Conservation (phyloP, 92 coral and sea anemone genomes). For the Zoanthus sociatus region DNA sequence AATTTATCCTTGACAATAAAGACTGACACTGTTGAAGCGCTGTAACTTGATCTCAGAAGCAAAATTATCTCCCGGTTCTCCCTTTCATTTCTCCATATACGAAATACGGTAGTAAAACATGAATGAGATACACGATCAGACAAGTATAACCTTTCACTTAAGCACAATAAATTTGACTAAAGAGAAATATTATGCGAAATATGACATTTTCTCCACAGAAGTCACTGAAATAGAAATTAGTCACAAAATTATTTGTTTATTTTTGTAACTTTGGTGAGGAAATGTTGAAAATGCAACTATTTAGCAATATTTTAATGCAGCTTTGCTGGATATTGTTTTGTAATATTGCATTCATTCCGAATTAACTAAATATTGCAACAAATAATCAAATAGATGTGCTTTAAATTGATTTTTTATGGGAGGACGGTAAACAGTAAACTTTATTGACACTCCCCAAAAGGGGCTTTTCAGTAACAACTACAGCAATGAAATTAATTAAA, state of each 20-base stretch:
- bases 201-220: slow-evolving; percentile 16
- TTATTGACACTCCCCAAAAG: no score
- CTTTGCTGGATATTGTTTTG: slow-evolving; percentile 16
- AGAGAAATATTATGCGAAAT: neutral
- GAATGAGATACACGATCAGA: slow-evolving; percentile 15
- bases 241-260: neutral
- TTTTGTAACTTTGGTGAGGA: slow-evolving; percentile 16
- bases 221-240: slow-evolving; percentile 3
- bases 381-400: slow-evolving; percentile 15
- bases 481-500: no score
- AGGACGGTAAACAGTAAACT: no score
- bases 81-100: slow-evolving; percentile 19
- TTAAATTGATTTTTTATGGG: slow-evolving; percentile 23
- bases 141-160: neutral
- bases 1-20: slow-evolving; percentile 18
- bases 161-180: slow-evolving; percentile 1
- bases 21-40: neutral
- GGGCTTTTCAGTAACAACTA: no score
- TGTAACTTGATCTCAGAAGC: neutral
- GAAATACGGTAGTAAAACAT: neutral
- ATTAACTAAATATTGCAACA: slow-evolving; percentile 18
- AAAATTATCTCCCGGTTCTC: slow-evolving; percentile 18
- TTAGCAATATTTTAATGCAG: slow-evolving; percentile 2
- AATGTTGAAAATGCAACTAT: slow-evolving; percentile 12
- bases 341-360: slow-evolving; percentile 1